phyloP scores from a whole-genome alignment of 2,113 vertebrate genomes.

The Neogobius melanostomus region DNA sequence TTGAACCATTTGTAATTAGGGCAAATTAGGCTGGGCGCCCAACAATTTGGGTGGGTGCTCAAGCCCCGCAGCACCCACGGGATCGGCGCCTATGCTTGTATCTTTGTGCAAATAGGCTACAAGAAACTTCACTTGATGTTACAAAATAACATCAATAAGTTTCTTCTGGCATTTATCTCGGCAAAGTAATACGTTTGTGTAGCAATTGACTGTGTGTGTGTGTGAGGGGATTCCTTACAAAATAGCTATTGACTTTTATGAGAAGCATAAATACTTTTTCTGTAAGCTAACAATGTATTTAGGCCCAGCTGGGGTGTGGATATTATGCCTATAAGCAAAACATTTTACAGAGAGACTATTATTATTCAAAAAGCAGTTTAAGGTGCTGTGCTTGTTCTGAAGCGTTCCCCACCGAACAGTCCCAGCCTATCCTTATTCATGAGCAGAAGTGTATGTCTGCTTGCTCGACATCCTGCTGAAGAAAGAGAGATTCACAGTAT shows the following conservation, averaged over 20 bases:
- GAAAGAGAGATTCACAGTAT: too few relatives aligned
- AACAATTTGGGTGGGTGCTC: too few relatives aligned
- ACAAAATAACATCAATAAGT: slow-evolving; percentile 21
- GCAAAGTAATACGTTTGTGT: slow-evolving; percentile 25
- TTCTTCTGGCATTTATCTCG: slow-evolving; percentile 31
- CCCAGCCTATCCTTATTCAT: not conserved
- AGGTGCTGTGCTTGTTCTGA: not conserved
- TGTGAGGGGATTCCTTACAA: slow-evolving; percentile 29
- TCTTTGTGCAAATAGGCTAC: not conserved
- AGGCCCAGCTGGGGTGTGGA: slow-evolving; percentile 12
- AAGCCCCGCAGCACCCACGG: too few relatives aligned
- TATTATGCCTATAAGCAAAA: not conserved
- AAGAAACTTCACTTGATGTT: not conserved
- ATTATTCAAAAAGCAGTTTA: not conserved
- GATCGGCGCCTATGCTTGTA: not conserved
- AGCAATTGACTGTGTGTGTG: slow-evolving; percentile 35
- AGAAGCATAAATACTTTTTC: slow-evolving; percentile 22
- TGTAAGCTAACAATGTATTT: slow-evolving; percentile 23
- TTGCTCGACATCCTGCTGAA: not conserved
- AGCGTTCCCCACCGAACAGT: not conserved
- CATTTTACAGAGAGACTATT: not conserved
- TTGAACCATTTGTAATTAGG: too few relatives aligned
- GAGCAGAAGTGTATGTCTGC: not conserved
- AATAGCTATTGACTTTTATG: slow-evolving; percentile 40
- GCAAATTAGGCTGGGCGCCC: too few relatives aligned